phyloP scores from a whole-genome alignment of 2,797 vertebrate species.

The Microchirus variegatus region DNA sequence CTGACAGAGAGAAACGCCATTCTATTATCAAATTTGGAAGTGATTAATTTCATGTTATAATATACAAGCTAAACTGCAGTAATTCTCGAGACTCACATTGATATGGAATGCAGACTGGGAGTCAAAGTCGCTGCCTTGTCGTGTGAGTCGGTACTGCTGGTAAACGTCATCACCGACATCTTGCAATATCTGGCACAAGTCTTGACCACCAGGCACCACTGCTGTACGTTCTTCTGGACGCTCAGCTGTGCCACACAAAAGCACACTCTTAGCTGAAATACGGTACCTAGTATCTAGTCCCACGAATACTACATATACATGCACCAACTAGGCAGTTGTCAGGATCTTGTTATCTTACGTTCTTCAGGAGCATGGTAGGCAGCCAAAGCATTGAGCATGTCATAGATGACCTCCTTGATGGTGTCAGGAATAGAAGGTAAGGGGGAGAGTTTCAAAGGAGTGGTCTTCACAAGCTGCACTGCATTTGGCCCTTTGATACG shows the following conservation, averaged over 20 bases:
- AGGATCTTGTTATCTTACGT: constrained; percentile 74
- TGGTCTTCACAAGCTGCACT: constrained; percentile 95
- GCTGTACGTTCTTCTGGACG: constrained; percentile 83
- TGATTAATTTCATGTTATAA: constrained; percentile 1
- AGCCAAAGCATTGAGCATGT: constrained; percentile 95
- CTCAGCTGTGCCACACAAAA: constrained; percentile 76
- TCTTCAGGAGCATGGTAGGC: constrained; percentile 95
- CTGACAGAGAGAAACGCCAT: constrained; percentile 64
- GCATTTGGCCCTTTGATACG: constrained; percentile 96
- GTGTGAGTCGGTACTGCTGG: constrained; percentile 93
- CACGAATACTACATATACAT: background rate
- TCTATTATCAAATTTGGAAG: constrained; percentile 23
- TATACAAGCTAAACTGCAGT: background rate
- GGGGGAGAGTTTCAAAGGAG: constrained; percentile 91
- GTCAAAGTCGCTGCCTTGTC: constrained; percentile 93
- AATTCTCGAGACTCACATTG: constrained; percentile 82
- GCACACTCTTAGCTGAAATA: background rate
- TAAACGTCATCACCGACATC: constrained; percentile 95
- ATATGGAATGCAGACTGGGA: constrained; percentile 92
- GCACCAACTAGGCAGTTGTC: background rate
- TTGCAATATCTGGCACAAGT: constrained; percentile 92
- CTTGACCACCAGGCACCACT: constrained; percentile 83
- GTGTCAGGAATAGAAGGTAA: constrained; percentile 93
- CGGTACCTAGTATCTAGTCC: background rate
- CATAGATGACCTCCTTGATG: constrained; percentile 95